Conservation (phyloP, 2,888 invertebrate species). For the Amblyjoppa fuscipennis region DNA sequence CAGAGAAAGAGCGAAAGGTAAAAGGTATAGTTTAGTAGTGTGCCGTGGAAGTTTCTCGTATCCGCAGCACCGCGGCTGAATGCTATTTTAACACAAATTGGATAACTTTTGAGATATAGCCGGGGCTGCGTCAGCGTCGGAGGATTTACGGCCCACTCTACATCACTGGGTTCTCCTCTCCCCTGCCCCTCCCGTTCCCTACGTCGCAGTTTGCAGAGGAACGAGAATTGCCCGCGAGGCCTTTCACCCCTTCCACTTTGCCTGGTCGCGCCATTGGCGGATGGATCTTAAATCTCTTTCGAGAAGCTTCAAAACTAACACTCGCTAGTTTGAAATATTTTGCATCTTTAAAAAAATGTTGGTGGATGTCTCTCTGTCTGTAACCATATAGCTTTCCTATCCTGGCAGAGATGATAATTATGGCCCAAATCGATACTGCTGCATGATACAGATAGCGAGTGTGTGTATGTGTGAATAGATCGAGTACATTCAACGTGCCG, state of each 20-base stretch:
- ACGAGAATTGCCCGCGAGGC: constrained; percentile 68
- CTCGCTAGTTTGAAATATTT: constrained; percentile 44
- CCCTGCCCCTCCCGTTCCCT: constrained; percentile 47
- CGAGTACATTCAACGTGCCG: constrained; percentile 25
- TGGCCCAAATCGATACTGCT: neutral
- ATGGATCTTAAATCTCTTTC: constrained; percentile 35
- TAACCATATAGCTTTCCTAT: neutral
- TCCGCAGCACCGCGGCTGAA: constrained; percentile 75
- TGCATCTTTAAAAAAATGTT: constrained; percentile 15
- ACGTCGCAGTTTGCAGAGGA: constrained; percentile 67
- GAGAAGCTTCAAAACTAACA: constrained; percentile 15
- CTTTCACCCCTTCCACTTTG: constrained; percentile 53
- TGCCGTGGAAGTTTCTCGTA: constrained; percentile 58
- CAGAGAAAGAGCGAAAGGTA: constrained; percentile 48
- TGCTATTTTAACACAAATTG: constrained; percentile 84
- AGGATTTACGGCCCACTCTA: constrained; percentile 83
- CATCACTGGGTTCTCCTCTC: constrained; percentile 75
- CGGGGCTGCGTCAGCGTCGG: constrained; percentile 81
- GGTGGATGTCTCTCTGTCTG: neutral
- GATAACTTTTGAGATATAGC: constrained; percentile 84
- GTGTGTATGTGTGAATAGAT: constrained; percentile 8
- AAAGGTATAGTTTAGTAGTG: constrained; percentile 59
- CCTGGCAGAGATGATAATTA: neutral
- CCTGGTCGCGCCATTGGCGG: constrained; percentile 11
- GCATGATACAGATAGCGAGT: neutral